A percentile compares a stretch with the other conserved stretches of the same genome.
Conservation (phyloP, 1,140 invertebrate species). For the Pogonomyrmex barbatus region DNA sequence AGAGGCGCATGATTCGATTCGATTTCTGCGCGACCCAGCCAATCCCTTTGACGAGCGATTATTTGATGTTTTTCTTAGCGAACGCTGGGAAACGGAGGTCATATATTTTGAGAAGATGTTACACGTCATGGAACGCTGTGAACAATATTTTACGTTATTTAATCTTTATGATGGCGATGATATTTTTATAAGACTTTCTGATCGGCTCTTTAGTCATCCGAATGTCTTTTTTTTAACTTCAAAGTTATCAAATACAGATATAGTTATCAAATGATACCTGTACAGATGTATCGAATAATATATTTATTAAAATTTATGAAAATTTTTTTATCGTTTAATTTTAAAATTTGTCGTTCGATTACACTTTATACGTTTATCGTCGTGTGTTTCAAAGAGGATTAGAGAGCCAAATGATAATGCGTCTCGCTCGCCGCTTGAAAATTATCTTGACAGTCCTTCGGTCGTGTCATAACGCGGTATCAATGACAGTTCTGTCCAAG, state of each 20-base stretch:
- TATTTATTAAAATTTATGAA: neutral
- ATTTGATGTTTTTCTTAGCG: slow-evolving; percentile 50
- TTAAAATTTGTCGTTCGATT: neutral
- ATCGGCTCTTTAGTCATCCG: neutral
- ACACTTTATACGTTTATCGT: neutral
- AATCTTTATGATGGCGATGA: slow-evolving; percentile 7
- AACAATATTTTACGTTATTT: neutral
- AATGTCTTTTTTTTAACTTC: neutral
- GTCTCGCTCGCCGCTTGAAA: neutral
- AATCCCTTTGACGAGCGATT: slow-evolving; percentile 62
- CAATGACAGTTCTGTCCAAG: slow-evolving; percentile 31
- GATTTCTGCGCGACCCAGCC: slow-evolving; percentile 62
- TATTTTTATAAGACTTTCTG: neutral
- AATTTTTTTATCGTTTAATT: neutral
- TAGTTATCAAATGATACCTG: no score
- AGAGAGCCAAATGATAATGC: neutral
- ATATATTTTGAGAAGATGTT: neutral
- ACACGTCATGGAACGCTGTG: neutral
- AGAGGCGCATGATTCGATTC: slow-evolving; percentile 73
- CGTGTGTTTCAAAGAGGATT: neutral
- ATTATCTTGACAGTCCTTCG: slow-evolving; percentile 41
- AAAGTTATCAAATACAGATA: neutral
- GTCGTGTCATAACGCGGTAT: slow-evolving; percentile 19
- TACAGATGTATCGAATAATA: no score
- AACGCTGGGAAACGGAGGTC: neutral